phyloP scores from a whole-genome alignment of 1,140 invertebrate species.

The Camponotus pennsylvanicus region DNA sequence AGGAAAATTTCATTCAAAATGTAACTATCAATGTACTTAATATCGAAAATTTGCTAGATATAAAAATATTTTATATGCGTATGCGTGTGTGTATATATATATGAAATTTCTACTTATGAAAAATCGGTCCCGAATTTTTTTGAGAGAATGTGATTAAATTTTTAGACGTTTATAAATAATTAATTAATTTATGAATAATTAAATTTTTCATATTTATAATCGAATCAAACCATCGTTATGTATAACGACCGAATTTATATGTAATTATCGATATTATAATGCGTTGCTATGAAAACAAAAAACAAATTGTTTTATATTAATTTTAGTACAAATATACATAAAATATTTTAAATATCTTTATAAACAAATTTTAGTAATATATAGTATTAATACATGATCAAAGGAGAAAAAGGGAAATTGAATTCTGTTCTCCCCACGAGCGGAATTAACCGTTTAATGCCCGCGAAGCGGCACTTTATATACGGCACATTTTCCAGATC shows the following conservation, averaged over 20 bases:
- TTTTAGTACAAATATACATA: not conserved
- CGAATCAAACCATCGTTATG: not conserved
- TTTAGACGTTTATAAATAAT: slow-evolving; percentile 6
- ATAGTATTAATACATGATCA: not conserved
- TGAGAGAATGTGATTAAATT: not conserved
- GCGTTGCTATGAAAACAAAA: not conserved
- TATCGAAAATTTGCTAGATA: not conserved
- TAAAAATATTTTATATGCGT: not conserved
- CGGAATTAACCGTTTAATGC: slow-evolving; percentile 6
- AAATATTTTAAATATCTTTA: not conserved
- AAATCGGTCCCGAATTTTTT: not conserved
- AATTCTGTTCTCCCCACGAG: not conserved
- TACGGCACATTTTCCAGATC: slow-evolving; percentile 9
- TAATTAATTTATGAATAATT: not conserved
- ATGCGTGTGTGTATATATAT: not conserved
- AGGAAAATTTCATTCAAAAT: not conserved
- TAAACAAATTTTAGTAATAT: not conserved
- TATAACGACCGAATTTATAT: not conserved
- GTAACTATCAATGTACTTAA: not conserved
- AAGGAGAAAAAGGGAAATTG: not conserved
- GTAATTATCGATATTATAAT: not conserved
- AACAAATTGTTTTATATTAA: no score
- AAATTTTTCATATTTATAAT: not conserved
- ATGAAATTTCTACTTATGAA: slow-evolving; percentile 1
- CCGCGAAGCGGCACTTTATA: not conserved